Evolutionary conservation across 1,140 invertebrate genomes (phyloP).

Genomic region (Thereuonema tuberculata): DNA sequence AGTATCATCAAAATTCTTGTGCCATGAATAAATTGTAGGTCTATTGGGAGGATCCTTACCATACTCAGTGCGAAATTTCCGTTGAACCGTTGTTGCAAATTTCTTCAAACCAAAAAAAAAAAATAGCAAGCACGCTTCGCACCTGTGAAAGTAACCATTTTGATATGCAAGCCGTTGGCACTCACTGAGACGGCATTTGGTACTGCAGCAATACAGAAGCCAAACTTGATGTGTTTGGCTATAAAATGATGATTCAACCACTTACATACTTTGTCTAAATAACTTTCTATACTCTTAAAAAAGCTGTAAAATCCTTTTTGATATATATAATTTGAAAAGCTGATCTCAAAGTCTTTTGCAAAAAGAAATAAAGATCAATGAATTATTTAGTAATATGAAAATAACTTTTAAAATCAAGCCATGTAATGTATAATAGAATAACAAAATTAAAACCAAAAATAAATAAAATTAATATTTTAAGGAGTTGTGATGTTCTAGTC

Average conservation of each 20-base stretch:
- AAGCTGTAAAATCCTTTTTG: background rate
- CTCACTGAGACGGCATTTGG: background rate
- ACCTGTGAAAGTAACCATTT: background rate
- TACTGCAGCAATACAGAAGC: background rate
- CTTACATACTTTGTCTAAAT: background rate
- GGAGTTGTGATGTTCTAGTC: no score
- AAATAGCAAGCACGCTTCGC: background rate
- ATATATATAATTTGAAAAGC: background rate
- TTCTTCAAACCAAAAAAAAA: background rate
- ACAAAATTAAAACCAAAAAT: no score
- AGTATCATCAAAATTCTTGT: background rate
- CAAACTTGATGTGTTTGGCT: background rate
- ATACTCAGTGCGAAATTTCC: background rate
- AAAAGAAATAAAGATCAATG: no score
- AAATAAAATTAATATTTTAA: no score
- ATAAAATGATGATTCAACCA: background rate
- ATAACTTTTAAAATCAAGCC: no score
- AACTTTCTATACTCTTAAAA: background rate
- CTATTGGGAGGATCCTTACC: background rate
- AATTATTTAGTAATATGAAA: no score
- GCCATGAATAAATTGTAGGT: background rate
- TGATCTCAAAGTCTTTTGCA: no score
- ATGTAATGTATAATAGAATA: no score
- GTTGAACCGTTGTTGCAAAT: background rate
- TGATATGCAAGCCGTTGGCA: background rate